Percentiles rank a stretch among this genome's conserved stretches.
phyloP scores from a whole-genome alignment of 2,797 vertebrate species.

The Coluber constrictor region DNA sequence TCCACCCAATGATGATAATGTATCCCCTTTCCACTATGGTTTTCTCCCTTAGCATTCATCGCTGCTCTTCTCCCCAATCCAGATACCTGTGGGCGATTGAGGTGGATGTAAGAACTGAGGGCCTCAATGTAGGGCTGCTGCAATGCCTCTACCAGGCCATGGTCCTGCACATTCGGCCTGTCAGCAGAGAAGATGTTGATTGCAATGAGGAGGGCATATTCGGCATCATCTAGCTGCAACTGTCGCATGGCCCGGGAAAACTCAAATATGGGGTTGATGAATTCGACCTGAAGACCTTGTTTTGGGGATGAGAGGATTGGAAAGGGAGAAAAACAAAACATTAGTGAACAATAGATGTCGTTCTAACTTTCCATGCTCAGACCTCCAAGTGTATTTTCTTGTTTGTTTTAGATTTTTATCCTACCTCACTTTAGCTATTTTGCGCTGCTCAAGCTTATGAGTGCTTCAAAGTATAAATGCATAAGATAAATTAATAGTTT shows the following conservation, averaged over 20 bases:
- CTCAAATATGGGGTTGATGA: constrained; percentile 98
- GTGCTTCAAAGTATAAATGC: neutral
- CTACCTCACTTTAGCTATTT: neutral
- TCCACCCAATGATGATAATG: neutral
- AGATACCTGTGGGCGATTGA: constrained; percentile 90
- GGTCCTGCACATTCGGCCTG: constrained; percentile 95
- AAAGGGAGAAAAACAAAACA: neutral
- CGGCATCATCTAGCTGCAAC: constrained; percentile 91
- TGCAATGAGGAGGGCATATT: constrained; percentile 95
- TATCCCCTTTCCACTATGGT: too few relatives aligned
- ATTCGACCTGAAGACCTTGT: constrained; percentile 75
- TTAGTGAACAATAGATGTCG: too few relatives aligned
- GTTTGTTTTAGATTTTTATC: neutral
- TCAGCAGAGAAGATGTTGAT: constrained; percentile 99
- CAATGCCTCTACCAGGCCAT: constrained; percentile 90
- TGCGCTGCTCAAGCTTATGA: neutral
- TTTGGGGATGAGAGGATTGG: neutral
- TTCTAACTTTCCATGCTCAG: neutral
- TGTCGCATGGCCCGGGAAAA: constrained; percentile 98
- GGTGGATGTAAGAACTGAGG: constrained; percentile 92
- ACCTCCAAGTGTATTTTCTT: neutral
- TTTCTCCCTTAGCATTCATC: neutral
- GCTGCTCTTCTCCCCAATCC: neutral
- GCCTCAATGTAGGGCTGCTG: constrained; percentile 96
- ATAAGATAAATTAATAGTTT: neutral